These are phyloP conservation scores for Kryptolebias marmoratus DNA, from an alignment of 2,113 vertebrate species.

Conservation along the genomic window DNA sequence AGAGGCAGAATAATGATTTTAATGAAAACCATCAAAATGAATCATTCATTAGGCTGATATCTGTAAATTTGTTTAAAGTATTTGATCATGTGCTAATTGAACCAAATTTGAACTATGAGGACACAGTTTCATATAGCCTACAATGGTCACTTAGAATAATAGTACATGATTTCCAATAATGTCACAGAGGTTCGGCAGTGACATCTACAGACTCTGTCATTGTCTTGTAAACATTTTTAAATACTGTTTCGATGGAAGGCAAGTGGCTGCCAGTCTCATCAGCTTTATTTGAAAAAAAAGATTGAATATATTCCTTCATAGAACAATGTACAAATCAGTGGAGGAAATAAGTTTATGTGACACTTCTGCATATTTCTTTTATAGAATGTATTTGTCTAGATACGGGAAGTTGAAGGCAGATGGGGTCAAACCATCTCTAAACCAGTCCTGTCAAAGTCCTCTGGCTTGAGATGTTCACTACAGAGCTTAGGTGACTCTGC, in stretches of 20 bases:
- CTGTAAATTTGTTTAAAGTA: constrained; percentile 50
- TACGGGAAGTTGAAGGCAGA: too few species aligned
- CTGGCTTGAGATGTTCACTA: too few species aligned
- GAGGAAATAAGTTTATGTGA: too few species aligned
- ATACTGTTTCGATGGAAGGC: background rate
- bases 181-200: background rate
- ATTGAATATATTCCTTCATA: too few species aligned
- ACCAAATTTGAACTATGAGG: constrained; percentile 19
- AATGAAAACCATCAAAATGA: constrained; percentile 68
- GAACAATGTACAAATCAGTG: too few species aligned
- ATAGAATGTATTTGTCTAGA: too few species aligned
- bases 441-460: too few species aligned
- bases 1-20: constrained; percentile 58
- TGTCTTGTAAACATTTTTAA: background rate
- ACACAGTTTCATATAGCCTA: background rate
- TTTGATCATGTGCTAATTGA: constrained; percentile 33
- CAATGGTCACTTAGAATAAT: background rate
- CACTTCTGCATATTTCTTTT: too few species aligned
- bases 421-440: too few species aligned
- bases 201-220: background rate
- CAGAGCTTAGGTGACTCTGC: too few species aligned
- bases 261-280: too few species aligned
- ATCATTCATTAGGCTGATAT: constrained; percentile 59
- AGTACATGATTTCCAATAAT: background rate
- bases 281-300: too few species aligned